Conservation (phyloP, 2,888 invertebrate genomes). For the Eucriotettix oculatus region DNA sequence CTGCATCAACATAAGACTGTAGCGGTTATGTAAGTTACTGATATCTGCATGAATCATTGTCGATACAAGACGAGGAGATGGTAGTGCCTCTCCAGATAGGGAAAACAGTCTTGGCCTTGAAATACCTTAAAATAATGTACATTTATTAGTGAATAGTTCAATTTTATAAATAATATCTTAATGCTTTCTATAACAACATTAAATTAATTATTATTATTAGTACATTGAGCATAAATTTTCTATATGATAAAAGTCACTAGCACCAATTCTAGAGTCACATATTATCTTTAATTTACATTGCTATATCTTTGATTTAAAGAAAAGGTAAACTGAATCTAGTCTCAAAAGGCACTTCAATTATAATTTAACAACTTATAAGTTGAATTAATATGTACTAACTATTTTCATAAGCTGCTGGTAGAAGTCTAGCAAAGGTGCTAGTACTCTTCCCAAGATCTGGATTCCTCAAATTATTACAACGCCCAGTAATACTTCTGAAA, state of each 20-base stretch:
- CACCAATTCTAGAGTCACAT: too few relatives aligned
- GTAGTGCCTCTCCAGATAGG: slow-evolving; percentile 57
- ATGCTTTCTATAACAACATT: too few relatives aligned
- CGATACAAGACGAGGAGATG: slow-evolving; percentile 73
- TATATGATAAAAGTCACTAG: too few relatives aligned
- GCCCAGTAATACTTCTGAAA: slow-evolving; percentile 55
- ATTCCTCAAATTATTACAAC: slow-evolving; percentile 74
- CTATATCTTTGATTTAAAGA: too few relatives aligned
- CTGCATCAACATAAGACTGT: slow-evolving; percentile 88
- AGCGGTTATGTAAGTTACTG: slow-evolving; percentile 71
- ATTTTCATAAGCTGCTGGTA: slow-evolving; percentile 79
- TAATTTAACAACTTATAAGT: too few relatives aligned
- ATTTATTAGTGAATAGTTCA: background rate
- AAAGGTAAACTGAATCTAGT: too few relatives aligned
- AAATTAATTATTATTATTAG: too few relatives aligned
- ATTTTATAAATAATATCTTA: too few relatives aligned
- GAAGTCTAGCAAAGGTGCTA: slow-evolving; percentile 65
- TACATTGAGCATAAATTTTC: too few relatives aligned
- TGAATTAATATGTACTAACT: slow-evolving; percentile 30
- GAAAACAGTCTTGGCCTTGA: slow-evolving; percentile 60
- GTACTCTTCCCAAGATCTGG: slow-evolving; percentile 69
- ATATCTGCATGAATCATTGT: slow-evolving; percentile 83
- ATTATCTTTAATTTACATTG: too few relatives aligned
- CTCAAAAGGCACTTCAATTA: too few relatives aligned
- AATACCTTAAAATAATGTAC: slow-evolving; percentile 36